A percentile compares a stretch with the other conserved stretches of the same genome.
Evolutionary conservation across 1,140 invertebrate species (phyloP).

Genomic region (Oscheius sp.): DNA sequence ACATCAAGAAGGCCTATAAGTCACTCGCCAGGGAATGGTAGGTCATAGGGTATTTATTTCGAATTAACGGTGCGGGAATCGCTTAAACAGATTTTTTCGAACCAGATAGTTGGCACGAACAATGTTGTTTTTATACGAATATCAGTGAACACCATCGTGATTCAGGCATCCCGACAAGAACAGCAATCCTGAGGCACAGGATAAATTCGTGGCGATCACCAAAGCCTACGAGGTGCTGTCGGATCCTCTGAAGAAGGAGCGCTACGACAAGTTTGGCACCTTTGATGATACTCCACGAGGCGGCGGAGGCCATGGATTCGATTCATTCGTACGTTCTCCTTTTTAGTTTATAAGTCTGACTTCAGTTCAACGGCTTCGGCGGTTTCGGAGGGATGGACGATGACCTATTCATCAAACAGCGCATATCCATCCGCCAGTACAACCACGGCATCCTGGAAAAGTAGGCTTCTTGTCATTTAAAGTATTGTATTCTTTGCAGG

Average conservation of each 20-base stretch:
- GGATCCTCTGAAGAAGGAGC: constrained; percentile 53
- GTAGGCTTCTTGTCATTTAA: background rate
- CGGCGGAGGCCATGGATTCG: background rate
- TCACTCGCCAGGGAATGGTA: constrained; percentile 54
- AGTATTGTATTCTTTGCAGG: background rate
- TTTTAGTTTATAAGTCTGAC: background rate
- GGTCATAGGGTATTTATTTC: no score
- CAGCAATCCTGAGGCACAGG: constrained; percentile 46
- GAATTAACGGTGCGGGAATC: no score
- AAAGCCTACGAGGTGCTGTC: constrained; percentile 53
- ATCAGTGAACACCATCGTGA: constrained; percentile 8
- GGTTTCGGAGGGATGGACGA: constrained; percentile 43
- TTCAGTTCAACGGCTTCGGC: constrained; percentile 49
- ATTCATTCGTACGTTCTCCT: constrained; percentile 22
- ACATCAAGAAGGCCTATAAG: constrained; percentile 60
- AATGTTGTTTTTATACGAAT: background rate
- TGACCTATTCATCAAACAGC: constrained; percentile 47
- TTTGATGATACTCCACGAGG: constrained; percentile 28
- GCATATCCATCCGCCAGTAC: constrained; percentile 48
- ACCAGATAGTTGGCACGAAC: background rate
- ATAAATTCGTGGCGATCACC: constrained; percentile 53
- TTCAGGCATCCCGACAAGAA: constrained; percentile 60
- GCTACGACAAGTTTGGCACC: constrained; percentile 42
- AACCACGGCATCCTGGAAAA: constrained; percentile 47
- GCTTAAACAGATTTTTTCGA: no score